Evolutionary conservation across 2,797 vertebrate genomes (phyloP), one percentile per base, ranked within the genome.

Genomic region (Acanthis flammea): DNA sequence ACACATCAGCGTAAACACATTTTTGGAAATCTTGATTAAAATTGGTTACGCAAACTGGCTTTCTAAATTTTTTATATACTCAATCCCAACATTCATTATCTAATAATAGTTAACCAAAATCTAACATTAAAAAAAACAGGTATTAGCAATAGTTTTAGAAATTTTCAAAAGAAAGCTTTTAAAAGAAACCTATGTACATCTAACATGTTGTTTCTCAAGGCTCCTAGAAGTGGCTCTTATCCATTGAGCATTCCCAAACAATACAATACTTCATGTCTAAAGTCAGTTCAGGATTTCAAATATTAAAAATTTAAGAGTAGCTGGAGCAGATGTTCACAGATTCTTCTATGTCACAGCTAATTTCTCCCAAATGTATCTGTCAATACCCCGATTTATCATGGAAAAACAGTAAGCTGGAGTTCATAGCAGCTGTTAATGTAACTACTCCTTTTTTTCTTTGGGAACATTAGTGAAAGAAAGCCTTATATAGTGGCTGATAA

Each of bases 241-340:
- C 31, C 19, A 31, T 14, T 62, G 28, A 23, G 31, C 41, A 48
- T 45, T 91, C 25, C 54, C 28, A 86, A 90, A 58, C 37, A 74
- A 57, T 11, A 44, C 3, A 42, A 17, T 53, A 73, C 31, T 87
- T 92, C n/a, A 37, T 4, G 23, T 67, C 63, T 58, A 16, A 91
- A 87, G 30, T 61, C 19, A 62, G 41, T 14, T 65, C 73, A 84
- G 22, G 47, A 84, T 81, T 82, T 78, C n/a, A 88, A 92, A 79
- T 85, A 88, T 95, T 79, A 82, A 92, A 94, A 88, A 91, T 72
- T 48, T 51, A 91, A 58, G 94, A 93, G 85, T 27, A 83, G 62
- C 14, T 86, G 54, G 27, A 80, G 39, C 76, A 94, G 87, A 78
- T 86, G 73, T 57, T 84, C 73, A 88, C 7, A 48, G 67, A 68